Base-by-base conservation (phyloP, 30 jellyfish, hydroid and myxozoan species). In the Cassiopea xamachana region DNA sequence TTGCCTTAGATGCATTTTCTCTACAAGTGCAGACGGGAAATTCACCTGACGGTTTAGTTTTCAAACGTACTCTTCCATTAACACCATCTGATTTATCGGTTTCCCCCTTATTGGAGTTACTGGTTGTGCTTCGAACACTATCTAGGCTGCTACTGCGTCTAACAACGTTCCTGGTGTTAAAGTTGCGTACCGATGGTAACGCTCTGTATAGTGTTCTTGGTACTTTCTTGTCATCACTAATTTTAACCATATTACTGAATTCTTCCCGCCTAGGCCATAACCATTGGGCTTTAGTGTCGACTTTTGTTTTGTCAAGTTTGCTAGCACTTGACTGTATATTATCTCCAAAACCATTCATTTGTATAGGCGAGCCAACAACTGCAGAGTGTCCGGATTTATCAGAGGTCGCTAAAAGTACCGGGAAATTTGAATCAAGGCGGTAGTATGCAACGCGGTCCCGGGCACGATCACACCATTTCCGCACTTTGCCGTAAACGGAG, bases 391-490 rank as follows among this genome's bases (percentile, higher is more conserved):
- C 92, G 84, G 89, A 72, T 74, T 81, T 81, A 82, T 81, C 92
- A 10, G 46, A 0, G 12, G 86, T 60, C 46, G 92, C 82, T 39
- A 89, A 55, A 14, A 89, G 81, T 19, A 89, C 87, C 73, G 85
- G 92, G 19, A 72, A 45, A 60, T 43, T 68, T 55, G 96, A 85
- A 45, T 89, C 96, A 48, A 18, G 44, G 13, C 81, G 79, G 92
- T 89, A 89, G 62, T 67, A 89, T 1, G 86, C 89, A 60, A 89
- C 92, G 7, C 92, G 88, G 79, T 89, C 96, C 7, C 90, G 75
- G 39, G 96, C 96, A 15, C 92, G 92, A 76, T 81, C 96, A 58
- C 92, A 80, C 96, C 96, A 89, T 51, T 89, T 89, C 88, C 92
- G 70, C 59, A 89, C 96, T 64, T 89, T 89, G 1, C 84, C 89